phyloP scores from a whole-genome alignment of 2,113 vertebrate species.

The Oxyruncus cristatus region DNA sequence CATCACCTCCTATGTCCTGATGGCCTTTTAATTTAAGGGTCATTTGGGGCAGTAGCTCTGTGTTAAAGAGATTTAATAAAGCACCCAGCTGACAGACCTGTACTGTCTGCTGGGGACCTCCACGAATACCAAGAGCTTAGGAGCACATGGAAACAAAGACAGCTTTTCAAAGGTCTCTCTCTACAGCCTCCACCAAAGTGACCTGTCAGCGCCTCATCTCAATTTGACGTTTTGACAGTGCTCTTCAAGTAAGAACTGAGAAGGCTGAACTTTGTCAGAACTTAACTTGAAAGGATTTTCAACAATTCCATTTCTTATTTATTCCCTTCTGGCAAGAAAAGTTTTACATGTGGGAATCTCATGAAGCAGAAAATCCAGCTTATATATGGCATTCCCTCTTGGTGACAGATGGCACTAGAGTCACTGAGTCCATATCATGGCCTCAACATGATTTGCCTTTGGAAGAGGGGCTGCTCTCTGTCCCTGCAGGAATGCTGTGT shows the following conservation, averaged over 20 bases:
- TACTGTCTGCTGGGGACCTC: background rate
- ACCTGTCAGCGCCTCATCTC: slow-evolving; percentile 22
- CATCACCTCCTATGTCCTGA: background rate
- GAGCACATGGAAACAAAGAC: background rate
- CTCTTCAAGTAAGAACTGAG: slow-evolving; percentile 8
- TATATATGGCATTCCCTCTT: background rate
- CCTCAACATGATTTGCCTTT: background rate
- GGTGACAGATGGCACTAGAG: background rate
- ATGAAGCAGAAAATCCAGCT: slow-evolving; percentile 11
- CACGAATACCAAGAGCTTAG: background rate
- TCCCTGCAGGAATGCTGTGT: background rate
- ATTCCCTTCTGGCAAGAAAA: background rate
- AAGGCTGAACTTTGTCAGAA: background rate
- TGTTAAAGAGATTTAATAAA: background rate
- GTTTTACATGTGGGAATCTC: background rate
- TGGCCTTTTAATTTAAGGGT: background rate
- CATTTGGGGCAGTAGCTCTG: background rate
- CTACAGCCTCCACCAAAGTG: background rate
- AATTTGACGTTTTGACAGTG: slow-evolving; percentile 26
- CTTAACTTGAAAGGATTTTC: slow-evolving; percentile 43
- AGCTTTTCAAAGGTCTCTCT: slow-evolving; percentile 9
- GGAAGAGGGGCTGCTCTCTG: background rate
- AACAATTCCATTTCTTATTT: background rate
- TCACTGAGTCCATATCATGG: background rate
- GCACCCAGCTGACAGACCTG: background rate